These are phyloP conservation scores for Pollachius pollachius DNA, from an alignment of 2,113 vertebrate species.

Conservation along the genomic window DNA sequence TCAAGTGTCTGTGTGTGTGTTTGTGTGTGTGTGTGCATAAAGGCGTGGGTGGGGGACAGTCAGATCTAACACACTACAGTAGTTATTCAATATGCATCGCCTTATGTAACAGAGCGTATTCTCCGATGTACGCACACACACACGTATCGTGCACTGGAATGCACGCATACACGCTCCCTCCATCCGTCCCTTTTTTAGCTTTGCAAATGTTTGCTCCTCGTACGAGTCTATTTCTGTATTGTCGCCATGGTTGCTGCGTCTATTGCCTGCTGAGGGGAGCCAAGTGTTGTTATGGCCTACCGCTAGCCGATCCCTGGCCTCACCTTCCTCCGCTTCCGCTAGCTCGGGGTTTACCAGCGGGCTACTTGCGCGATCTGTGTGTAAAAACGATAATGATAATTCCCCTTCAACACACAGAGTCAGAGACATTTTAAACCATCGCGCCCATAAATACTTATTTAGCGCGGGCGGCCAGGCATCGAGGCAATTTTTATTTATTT, in stretches of 20 bases:
- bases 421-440: not conserved
- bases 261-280: too few relatives aligned
- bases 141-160: not conserved
- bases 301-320: too few relatives aligned
- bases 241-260: too few relatives aligned
- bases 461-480: not conserved
- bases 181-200: not conserved
- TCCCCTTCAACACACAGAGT: not conserved
- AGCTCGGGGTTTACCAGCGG: too few relatives aligned
- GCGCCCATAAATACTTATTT: not conserved
- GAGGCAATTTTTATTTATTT: not conserved
- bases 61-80: not conserved
- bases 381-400: too few relatives aligned
- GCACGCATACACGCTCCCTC: not conserved
- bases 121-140: not conserved
- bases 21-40: conserved; percentile 14
- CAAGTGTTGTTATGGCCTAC: too few relatives aligned
- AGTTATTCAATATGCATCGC: not conserved
- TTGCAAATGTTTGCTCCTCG: not conserved
- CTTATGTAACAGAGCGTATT: not conserved
- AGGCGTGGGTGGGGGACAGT: conserved; percentile 8
- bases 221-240: too few relatives aligned
- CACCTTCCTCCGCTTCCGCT: too few relatives aligned
- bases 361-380: too few relatives aligned
- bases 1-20: conserved; percentile 15